phyloP scores from a whole-genome alignment of 2,888 invertebrate genomes.

The Phortica okadai region DNA sequence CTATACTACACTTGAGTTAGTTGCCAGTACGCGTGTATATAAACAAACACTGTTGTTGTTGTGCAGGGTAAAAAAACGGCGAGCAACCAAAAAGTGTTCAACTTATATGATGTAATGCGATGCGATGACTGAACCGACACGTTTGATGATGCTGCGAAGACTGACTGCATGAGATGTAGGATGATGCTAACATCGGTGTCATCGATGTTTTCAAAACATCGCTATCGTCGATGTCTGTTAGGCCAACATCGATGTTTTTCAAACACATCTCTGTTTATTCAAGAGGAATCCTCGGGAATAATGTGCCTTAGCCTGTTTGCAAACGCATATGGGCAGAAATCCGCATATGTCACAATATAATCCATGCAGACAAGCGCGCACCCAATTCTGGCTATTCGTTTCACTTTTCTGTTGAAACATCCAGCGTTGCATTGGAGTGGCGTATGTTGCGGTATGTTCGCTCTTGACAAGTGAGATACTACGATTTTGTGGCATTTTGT shows the following conservation, averaged over 20 bases:
- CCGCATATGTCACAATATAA: constrained; percentile 18
- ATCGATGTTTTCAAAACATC: too few relatives aligned
- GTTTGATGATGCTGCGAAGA: constrained; percentile 58
- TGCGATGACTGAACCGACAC: constrained; percentile 53
- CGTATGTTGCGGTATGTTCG: too few relatives aligned
- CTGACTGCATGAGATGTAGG: constrained; percentile 44
- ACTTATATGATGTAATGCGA: constrained; percentile 28
- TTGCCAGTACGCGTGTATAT: constrained; percentile 35
- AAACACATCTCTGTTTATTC: too few relatives aligned
- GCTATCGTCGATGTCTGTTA: too few relatives aligned
- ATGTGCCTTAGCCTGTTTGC: constrained; percentile 38
- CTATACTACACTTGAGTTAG: not conserved
- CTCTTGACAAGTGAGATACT: too few relatives aligned
- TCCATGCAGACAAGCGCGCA: too few relatives aligned
- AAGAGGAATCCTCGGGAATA: too few relatives aligned
- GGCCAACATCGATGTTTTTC: too few relatives aligned
- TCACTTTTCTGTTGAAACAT: too few relatives aligned
- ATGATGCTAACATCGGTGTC: constrained; percentile 33
- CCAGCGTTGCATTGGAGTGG: too few relatives aligned
- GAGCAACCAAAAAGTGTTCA: constrained; percentile 2
- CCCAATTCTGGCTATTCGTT: too few relatives aligned
- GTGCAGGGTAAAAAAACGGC: not conserved
- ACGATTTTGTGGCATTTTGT: too few relatives aligned
- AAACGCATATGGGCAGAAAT: constrained; percentile 35
- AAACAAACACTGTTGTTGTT: constrained; percentile 35